These are phyloP conservation scores for Xiphophorus maculatus DNA, from an alignment of 2,113 vertebrate genomes.

Conservation along the genomic window DNA sequence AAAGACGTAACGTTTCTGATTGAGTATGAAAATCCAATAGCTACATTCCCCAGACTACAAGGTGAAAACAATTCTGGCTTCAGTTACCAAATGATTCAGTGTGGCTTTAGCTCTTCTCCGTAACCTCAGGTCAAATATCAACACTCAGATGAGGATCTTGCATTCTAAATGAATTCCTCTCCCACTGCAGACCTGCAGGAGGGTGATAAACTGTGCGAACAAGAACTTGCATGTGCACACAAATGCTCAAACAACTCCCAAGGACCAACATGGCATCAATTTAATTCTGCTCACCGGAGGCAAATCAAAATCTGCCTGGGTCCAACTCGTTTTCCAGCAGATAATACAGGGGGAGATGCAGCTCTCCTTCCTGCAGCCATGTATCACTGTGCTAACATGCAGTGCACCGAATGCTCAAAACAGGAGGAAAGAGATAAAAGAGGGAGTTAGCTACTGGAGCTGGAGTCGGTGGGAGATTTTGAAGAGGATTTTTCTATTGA, in stretches of 20 bases:
- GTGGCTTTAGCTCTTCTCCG: slow-evolving; percentile 19
- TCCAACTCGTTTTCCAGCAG: slow-evolving; percentile 44
- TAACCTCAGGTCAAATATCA: slow-evolving; percentile 46
- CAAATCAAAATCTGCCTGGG: slow-evolving; percentile 50
- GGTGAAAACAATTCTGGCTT: neutral
- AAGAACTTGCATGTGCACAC: neutral
- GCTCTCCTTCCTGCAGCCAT: slow-evolving; percentile 47
- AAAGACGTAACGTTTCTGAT: too few relatives aligned
- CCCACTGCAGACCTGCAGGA: slow-evolving; percentile 44
- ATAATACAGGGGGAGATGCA: slow-evolving; percentile 40
- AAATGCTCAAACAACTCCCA: slow-evolving; percentile 24
- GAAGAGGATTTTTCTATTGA: slow-evolving; percentile 53
- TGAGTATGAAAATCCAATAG: too few relatives aligned
- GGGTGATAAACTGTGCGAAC: slow-evolving; percentile 50
- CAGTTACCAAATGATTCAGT: slow-evolving; percentile 5
- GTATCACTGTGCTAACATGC: slow-evolving; percentile 44
- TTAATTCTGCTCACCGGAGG: slow-evolving; percentile 42
- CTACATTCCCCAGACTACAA: neutral
- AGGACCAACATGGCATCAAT: slow-evolving; percentile 29
- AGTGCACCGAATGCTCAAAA: slow-evolving; percentile 59
- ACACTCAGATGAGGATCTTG: slow-evolving; percentile 35
- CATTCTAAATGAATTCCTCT: slow-evolving; percentile 56
- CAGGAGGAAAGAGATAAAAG: slow-evolving; percentile 60
- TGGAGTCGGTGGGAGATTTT: slow-evolving; percentile 37
- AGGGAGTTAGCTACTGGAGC: slow-evolving; percentile 34